These are phyloP conservation scores for Lepilemur ruficaudatus DNA, from an alignment of 2,797 vertebrate species.

Conservation along the genomic window DNA sequence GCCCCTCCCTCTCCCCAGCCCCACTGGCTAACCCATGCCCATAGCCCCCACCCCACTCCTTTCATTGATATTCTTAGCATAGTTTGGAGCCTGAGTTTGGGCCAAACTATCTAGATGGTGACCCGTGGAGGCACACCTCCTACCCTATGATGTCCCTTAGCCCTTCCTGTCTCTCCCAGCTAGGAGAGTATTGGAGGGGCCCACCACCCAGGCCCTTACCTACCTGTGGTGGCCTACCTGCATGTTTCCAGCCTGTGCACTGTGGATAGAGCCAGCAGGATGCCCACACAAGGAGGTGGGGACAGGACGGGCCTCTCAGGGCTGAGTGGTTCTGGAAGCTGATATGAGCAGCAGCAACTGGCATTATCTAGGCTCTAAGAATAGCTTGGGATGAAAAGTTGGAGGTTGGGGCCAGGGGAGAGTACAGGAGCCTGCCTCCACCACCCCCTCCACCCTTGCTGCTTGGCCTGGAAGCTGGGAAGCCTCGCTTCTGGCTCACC, in stretches of 20 bases:
- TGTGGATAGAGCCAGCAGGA: background rate
- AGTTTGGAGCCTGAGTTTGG: background rate
- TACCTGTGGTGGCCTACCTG: background rate
- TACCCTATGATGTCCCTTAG: background rate
- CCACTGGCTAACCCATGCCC: background rate
- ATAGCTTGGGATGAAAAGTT: constrained; percentile 59
- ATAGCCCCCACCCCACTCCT: background rate
- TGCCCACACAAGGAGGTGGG: background rate
- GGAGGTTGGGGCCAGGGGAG: constrained; percentile 38
- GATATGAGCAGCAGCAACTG: constrained; percentile 64
- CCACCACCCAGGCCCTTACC: background rate
- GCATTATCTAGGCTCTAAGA: constrained; percentile 73
- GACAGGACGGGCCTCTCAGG: background rate
- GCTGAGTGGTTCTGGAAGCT: constrained; percentile 57
- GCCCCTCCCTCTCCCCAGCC: background rate
- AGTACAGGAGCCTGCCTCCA: constrained; percentile 10
- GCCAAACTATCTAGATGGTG: background rate
- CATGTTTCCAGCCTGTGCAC: background rate
- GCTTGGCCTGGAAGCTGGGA: background rate
- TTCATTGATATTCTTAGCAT: background rate
- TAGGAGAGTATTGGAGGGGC: background rate
- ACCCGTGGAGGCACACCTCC: background rate
- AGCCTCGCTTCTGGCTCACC: background rate
- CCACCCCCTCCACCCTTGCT: background rate
- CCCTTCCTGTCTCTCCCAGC: background rate